Percentiles rank a stretch among this genome's conserved stretches.
Conservation (phyloP, 2,888 invertebrate genomes). For the Tanytarsus gracilentus region DNA sequence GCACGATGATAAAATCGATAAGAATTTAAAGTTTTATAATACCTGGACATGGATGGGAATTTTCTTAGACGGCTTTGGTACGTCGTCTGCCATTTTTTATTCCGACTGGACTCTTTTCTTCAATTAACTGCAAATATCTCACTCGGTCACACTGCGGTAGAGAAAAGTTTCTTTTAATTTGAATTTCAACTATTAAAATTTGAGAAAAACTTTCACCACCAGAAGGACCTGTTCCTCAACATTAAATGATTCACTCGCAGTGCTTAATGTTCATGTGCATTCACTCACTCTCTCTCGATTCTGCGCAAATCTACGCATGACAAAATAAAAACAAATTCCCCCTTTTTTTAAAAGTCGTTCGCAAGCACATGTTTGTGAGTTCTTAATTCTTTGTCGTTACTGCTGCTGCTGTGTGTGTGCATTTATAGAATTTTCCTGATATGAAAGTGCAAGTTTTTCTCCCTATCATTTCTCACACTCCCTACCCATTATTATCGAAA, state of each 20-base stretch:
- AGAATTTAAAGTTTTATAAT: conserved; percentile 38
- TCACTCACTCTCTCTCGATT: conserved; percentile 16
- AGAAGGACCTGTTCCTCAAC: conserved; percentile 19
- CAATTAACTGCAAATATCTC: background rate
- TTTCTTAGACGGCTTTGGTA: conserved; percentile 78
- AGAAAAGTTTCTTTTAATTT: background rate
- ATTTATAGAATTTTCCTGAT: background rate
- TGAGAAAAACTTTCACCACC: conserved; percentile 5
- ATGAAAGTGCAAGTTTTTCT: background rate
- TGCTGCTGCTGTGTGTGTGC: background rate
- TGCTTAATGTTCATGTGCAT: conserved; percentile 9
- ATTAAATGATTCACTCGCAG: conserved; percentile 17
- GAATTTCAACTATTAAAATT: background rate
- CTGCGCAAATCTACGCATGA: conserved; percentile 24
- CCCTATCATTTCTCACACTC: background rate
- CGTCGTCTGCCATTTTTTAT: conserved; percentile 23
- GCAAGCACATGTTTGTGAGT: conserved; percentile 21
- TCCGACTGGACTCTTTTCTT: background rate
- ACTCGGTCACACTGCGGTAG: background rate
- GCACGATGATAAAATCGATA: too few species aligned
- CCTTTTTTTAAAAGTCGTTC: background rate
- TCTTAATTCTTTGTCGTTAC: background rate
- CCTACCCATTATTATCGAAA: background rate
- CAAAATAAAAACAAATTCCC: conserved; percentile 18
- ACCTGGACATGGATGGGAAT: conserved; percentile 92